Evolutionary conservation across 53 echinoderm and acorn worm species (phyloP), one percentile per base, ranked within the genome.

Genomic region (Mesocentrotus franciscanus): DNA sequence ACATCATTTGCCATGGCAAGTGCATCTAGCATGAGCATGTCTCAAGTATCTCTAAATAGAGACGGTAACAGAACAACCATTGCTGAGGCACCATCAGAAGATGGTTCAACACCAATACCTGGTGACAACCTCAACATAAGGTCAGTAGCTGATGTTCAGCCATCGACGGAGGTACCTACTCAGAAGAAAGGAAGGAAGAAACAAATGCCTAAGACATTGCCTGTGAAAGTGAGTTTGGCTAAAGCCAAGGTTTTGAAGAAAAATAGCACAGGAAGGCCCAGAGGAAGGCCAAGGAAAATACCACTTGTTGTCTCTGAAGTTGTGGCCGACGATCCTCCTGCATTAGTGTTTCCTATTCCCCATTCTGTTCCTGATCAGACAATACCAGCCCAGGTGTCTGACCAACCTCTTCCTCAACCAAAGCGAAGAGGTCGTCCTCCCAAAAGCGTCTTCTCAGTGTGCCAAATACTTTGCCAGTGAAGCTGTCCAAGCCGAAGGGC

Each of bases 361-460:
- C 84, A 24, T 22, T 56, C 81, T 18, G 20, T 13, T 39, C 81
- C 81, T 81, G 42, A 81, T 81, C 39, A 18, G 20, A 14, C 81
- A 39, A 18, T 39, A 22, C 17, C 87, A 26, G n/a, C 58, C 57
- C 87, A 92, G 74, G 81, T 57, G 4, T 57, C 81, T 18, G 60
- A 12, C 16, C 60, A 93, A 34, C 93, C 83, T 61, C 79, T 22
- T 33, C 59, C 58, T 79, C 93, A 17, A 30, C 93, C 93, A 78
- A 96, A 95, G 89, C 57, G 95, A 42, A 95, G 95, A 81, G 96
- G 96, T 79, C 95, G 96, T 81, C 96, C 96, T 61, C 96, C 96
- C 32, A 95, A 94, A 95, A 94, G 22, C 85, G 8, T 84, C 85
- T 55, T 27, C 64, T 87, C 22, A 61, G 29, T 58, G 49, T 68